These are phyloP conservation scores for Calephelis perditalis DNA, from an alignment of 2,888 invertebrate species.

Conservation along the genomic window DNA sequence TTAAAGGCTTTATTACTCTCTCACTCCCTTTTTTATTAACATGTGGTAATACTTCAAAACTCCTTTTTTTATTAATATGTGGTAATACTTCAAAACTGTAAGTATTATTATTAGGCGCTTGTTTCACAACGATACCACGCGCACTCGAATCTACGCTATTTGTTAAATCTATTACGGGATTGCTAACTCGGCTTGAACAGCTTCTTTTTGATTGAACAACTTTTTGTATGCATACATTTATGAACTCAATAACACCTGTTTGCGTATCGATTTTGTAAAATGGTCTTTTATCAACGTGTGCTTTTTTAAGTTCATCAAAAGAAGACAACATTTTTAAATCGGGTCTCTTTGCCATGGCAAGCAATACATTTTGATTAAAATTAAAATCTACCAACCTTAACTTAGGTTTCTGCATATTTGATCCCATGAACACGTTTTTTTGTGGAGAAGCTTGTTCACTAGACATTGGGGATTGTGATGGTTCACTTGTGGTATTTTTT, in stretches of 20 bases:
- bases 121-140: conserved; percentile 2
- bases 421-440: not conserved
- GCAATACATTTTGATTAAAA: conserved; percentile 17
- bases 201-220: not conserved
- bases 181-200: not conserved
- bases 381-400: conserved; percentile 1
- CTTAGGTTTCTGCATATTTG: not conserved
- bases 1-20: conserved; percentile 36
- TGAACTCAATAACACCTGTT: conserved; percentile 44
- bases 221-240: conserved; percentile 54
- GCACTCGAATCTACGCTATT: conserved; percentile 35
- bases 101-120: not conserved
- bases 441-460: not conserved
- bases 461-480: not conserved
- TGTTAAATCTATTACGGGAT: conserved; percentile 51
- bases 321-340: conserved; percentile 42
- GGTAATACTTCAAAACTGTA: conserved; percentile 1
- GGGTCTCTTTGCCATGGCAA: conserved; percentile 21
- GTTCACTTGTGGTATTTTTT: not conserved
- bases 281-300: conserved; percentile 41
- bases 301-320: conserved; percentile 50
- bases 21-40: not conserved
- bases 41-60: not conserved
- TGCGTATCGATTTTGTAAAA: conserved; percentile 58
- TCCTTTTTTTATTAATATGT: not conserved